These are phyloP conservation scores for Xiphorhynchus erythropygius DNA, from an alignment of 2,797 vertebrate genomes.

Conservation along the genomic window DNA sequence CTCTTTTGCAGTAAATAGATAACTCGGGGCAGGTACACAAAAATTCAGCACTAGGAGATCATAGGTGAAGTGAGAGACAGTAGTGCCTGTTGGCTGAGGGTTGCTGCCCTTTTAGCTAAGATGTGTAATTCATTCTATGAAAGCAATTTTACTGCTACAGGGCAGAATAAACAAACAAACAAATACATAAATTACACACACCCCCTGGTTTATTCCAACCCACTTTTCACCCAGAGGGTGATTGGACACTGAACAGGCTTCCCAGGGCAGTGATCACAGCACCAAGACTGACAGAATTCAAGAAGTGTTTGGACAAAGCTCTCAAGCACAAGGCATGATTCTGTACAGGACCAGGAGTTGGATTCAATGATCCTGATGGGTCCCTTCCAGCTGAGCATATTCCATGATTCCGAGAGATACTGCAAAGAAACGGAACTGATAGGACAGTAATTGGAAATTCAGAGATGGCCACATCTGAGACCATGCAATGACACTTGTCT, in stretches of 20 bases:
- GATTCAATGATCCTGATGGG: too few species aligned
- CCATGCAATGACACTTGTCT: not conserved
- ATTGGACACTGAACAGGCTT: not conserved
- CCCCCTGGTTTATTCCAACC: not conserved
- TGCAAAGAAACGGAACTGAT: not conserved
- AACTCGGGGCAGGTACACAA: rapidly evolving
- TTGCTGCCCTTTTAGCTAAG: not conserved
- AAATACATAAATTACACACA: not conserved
- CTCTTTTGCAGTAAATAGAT: not conserved
- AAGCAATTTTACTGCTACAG: not conserved
- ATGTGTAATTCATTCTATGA: not conserved
- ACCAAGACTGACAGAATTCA: not conserved
- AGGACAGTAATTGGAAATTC: not conserved
- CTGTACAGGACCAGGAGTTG: not conserved
- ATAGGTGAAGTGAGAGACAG: not conserved
- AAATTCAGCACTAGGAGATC: not conserved
- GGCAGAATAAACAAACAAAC: not conserved
- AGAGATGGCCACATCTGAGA: not conserved
- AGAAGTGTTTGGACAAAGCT: not conserved
- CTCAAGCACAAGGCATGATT: not conserved
- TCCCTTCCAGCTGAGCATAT: not conserved
- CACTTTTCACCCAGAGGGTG: not conserved
- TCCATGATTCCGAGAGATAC: not conserved
- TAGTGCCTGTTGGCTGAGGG: not conserved
- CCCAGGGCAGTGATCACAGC: not conserved